A percentile compares a stretch with the other conserved stretches of the same genome.
These are phyloP conservation scores for Bovichtus variegatus DNA, from an alignment of 2,797 vertebrate species.

Conservation along the genomic window DNA sequence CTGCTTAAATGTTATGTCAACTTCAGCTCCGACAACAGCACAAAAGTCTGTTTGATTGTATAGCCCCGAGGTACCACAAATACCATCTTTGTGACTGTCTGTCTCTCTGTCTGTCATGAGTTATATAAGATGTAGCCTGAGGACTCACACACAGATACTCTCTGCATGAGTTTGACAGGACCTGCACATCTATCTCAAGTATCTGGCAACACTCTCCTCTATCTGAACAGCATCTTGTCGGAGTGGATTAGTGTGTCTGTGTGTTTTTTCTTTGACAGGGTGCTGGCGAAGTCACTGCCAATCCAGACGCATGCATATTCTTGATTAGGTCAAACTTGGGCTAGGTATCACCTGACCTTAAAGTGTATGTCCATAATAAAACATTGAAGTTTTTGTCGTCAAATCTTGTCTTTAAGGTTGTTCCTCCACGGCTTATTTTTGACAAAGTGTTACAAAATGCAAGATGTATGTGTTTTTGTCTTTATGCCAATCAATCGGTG, in stretches of 20 bases:
- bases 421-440: too few relatives aligned
- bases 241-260: constrained; percentile 32
- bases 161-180: constrained; percentile 42
- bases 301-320: not conserved
- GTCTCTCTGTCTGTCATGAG: constrained; percentile 39
- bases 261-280: constrained; percentile 29
- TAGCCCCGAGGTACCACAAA: constrained; percentile 6
- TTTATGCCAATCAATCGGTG: too few relatives aligned
- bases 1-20: constrained; percentile 14
- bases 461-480: too few relatives aligned
- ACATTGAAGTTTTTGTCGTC: too few relatives aligned
- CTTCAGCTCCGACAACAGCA: constrained; percentile 21
- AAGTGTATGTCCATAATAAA: too few relatives aligned
- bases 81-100: constrained; percentile 37
- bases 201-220: constrained; percentile 31
- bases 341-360: too few relatives aligned
- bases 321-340: not conserved
- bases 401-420: too few relatives aligned
- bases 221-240: constrained; percentile 59
- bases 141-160: constrained; percentile 6
- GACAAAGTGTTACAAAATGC: too few relatives aligned
- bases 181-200: constrained; percentile 33
- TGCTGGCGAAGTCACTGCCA: constrained; percentile 8
- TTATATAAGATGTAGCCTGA: constrained; percentile 53
- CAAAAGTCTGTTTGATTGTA: not conserved